These are phyloP conservation scores for Scatophagus argus DNA, from an alignment of 2,113 vertebrate species.

Conservation along the genomic window DNA sequence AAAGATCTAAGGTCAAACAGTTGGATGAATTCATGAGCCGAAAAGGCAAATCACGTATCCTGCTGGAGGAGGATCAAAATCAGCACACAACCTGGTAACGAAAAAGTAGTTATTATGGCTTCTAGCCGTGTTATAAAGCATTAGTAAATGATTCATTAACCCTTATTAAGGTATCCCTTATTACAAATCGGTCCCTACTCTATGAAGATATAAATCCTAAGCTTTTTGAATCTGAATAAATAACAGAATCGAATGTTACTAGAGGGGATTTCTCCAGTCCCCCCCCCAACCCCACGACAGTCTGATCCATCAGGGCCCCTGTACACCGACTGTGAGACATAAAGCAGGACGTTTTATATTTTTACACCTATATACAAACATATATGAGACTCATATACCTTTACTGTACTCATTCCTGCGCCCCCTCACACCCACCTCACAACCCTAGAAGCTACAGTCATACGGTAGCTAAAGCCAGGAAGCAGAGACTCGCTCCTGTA, in stretches of 20 bases:
- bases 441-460: conserved; percentile 49
- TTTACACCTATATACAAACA: conserved; percentile 27
- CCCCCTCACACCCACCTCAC: conserved; percentile 64
- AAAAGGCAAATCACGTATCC: neutral
- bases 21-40: neutral
- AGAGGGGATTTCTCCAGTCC: neutral
- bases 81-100: neutral
- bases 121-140: neutral
- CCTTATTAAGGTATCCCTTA: neutral
- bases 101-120: neutral
- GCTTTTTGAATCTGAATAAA: neutral
- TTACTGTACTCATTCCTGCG: conserved; percentile 44
- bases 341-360: neutral
- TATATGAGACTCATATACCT: conserved; percentile 45
- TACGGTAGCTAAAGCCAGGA: conserved; percentile 49
- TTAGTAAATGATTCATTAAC: neutral
- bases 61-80: neutral
- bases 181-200: conserved; percentile 7
- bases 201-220: neutral
- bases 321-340: conserved; percentile 18
- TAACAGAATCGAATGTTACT: neutral
- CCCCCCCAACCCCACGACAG: neutral
- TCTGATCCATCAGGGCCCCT: neutral
- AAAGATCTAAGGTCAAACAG: neutral
- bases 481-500: conserved; percentile 60